phyloP scores from a whole-genome alignment of 2,113 vertebrate genomes.

The Panurus biarmicus region DNA sequence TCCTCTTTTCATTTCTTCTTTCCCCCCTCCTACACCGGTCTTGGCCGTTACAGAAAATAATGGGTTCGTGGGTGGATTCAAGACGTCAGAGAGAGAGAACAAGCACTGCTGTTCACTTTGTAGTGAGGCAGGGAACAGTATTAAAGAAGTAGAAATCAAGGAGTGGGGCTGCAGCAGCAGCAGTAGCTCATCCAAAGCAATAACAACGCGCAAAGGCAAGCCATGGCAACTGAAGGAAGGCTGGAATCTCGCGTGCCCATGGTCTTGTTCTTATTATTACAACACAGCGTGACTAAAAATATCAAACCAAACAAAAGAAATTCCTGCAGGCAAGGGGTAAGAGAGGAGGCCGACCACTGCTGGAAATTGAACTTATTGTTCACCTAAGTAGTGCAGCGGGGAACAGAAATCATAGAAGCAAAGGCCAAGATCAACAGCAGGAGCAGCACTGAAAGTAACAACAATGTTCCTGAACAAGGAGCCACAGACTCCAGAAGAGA shows the following conservation, averaged over 20 bases:
- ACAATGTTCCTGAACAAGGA: conserved; percentile 24
- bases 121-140: conserved; percentile 50
- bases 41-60: conserved; percentile 40
- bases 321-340: conserved; percentile 58
- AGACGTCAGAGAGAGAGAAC: conserved; percentile 46
- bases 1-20: neutral
- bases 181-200: conserved; percentile 45
- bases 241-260: conserved; percentile 21
- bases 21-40: neutral
- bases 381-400: conserved; percentile 26
- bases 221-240: conserved; percentile 18
- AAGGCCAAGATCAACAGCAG: conserved; percentile 56
- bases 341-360: conserved; percentile 49
- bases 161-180: conserved; percentile 20
- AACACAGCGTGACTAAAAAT: conserved; percentile 58
- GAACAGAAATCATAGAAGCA: conserved; percentile 37
- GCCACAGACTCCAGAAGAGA: neutral
- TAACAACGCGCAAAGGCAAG: conserved; percentile 31
- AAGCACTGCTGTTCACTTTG: conserved; percentile 30
- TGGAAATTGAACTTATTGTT: conserved; percentile 64
- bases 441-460: conserved; percentile 2
- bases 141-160: conserved; percentile 52
- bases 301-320: conserved; percentile 59
- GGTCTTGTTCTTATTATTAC: conserved; percentile 57
- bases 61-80: conserved; percentile 10